phyloP scores from a whole-genome alignment of 2,888 invertebrate genomes.

The Eremobia ochroleuca region DNA sequence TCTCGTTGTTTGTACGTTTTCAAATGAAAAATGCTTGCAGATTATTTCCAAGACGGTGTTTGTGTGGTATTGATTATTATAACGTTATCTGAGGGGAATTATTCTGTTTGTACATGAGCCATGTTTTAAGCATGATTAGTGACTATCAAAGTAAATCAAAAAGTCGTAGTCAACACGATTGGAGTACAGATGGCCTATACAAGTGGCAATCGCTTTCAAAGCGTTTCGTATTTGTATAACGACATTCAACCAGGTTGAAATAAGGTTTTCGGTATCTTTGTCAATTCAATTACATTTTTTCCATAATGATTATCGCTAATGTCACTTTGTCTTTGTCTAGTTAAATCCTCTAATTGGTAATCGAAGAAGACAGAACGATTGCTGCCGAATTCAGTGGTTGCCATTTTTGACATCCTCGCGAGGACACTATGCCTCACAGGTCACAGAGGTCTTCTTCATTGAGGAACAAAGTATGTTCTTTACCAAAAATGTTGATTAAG shows the following conservation, averaged over 20 bases:
- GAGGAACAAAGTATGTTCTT: background rate
- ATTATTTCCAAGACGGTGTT: constrained; percentile 55
- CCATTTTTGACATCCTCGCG: background rate
- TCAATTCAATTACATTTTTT: background rate
- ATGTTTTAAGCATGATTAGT: background rate
- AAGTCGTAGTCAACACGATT: background rate
- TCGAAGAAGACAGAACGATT: background rate
- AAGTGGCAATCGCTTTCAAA: background rate
- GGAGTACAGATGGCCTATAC: background rate
- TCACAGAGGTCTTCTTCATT: background rate
- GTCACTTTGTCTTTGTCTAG: background rate
- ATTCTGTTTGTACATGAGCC: background rate
- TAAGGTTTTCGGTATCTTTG: background rate
- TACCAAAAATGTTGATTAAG: no score
- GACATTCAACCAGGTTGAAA: background rate
- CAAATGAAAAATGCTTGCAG: constrained; percentile 68
- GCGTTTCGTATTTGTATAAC: background rate
- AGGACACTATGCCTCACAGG: background rate
- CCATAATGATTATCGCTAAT: background rate
- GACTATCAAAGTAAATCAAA: background rate
- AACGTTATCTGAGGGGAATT: background rate
- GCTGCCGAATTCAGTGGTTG: background rate
- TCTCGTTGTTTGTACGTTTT: constrained; percentile 64
- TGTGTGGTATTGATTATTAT: constrained; percentile 49
- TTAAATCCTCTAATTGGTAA: background rate